Evolutionary conservation across 2,113 vertebrate genomes (phyloP).

Genomic region (Datnioides undecimradiatus): DNA sequence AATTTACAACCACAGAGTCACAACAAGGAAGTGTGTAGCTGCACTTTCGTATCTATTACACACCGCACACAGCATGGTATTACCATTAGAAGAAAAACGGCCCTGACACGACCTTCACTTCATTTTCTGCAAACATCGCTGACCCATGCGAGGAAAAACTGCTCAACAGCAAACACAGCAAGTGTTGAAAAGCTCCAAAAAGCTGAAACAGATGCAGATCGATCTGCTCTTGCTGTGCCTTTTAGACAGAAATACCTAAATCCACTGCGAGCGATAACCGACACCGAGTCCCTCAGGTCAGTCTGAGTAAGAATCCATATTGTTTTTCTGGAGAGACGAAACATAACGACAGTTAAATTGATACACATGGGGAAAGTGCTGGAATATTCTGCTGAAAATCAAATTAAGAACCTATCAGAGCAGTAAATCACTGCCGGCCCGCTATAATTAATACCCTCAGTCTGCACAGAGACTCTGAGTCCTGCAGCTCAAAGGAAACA

Average conservation of each 20-base stretch:
- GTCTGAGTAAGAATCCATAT: conserved; percentile 11
- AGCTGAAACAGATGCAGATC: not conserved
- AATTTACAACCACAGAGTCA: conserved; percentile 76
- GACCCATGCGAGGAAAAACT: not conserved
- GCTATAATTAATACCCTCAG: conserved; percentile 45
- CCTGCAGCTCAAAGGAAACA: conserved; percentile 23
- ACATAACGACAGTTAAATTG: conserved; percentile 51
- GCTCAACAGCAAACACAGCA: not conserved
- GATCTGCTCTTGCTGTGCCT: not conserved
- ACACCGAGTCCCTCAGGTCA: not conserved
- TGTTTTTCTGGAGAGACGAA: conserved; percentile 43
- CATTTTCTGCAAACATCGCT: conserved; percentile 25
- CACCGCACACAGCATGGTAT: conserved; percentile 57
- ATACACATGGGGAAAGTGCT: conserved; percentile 44
- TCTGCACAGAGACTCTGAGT: conserved; percentile 20
- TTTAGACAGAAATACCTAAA: not conserved
- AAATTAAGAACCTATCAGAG: conserved; percentile 60
- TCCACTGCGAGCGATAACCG: not conserved
- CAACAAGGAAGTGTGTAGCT: conserved; percentile 68
- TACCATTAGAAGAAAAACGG: conserved; percentile 53
- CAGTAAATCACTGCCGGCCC: conserved; percentile 51
- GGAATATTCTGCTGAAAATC: conserved; percentile 53
- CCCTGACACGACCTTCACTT: conserved; percentile 4
- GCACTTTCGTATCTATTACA: conserved; percentile 64
- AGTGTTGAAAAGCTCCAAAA: not conserved